These are phyloP conservation scores for Nannoperca obscura DNA, from an alignment of 2,797 vertebrate genomes.

Conservation along the genomic window DNA sequence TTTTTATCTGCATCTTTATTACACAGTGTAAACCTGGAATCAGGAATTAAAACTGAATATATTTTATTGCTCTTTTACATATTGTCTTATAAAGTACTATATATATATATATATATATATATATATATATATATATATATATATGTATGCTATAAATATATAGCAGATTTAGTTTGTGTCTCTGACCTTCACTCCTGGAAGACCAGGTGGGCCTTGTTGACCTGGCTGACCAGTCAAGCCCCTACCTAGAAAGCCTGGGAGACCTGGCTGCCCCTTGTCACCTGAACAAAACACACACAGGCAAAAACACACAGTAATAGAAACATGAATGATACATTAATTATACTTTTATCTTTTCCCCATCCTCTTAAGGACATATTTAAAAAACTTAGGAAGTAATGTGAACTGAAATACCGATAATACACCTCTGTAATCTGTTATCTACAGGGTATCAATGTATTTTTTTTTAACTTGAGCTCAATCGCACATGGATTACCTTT, in stretches of 20 bases:
- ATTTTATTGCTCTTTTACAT: background rate
- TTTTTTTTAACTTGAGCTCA: background rate
- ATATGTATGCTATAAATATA: no score
- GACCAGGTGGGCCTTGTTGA: slow-evolving; percentile 64
- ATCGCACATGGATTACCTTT: slow-evolving; percentile 67
- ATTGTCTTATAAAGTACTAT: background rate
- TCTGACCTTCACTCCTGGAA: slow-evolving; percentile 73
- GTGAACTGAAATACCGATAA: background rate
- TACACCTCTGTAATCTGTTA: background rate
- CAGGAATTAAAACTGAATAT: background rate
- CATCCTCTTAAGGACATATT: background rate
- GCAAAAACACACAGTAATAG: background rate
- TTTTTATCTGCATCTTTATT: background rate
- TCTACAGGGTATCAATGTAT: background rate
- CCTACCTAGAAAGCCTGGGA: slow-evolving; percentile 36
- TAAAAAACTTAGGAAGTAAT: background rate
- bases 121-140: no score
- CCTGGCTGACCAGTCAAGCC: slow-evolving; percentile 70
- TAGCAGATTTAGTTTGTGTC: background rate
- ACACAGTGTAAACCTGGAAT: background rate
- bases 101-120: no score
- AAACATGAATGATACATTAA: slow-evolving; percentile 2
- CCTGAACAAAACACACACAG: slow-evolving; percentile 61
- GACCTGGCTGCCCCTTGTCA: slow-evolving; percentile 71
- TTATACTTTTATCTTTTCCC: background rate